Conservation (phyloP, 2,888 invertebrate genomes). For the Drosophila mettleri region DNA sequence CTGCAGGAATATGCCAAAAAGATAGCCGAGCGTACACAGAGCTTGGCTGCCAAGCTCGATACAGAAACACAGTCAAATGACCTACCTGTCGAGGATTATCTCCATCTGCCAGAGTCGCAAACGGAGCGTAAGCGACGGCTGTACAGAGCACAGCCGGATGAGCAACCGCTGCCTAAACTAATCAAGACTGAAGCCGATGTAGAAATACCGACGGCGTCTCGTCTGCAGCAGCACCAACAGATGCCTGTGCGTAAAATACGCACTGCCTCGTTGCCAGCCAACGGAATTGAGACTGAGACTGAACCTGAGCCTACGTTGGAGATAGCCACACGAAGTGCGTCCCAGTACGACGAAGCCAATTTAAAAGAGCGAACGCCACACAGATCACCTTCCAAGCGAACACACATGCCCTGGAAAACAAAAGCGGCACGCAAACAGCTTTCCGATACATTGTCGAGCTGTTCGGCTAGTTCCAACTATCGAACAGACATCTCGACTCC, state of each 20-base stretch:
- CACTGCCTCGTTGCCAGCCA: slow-evolving; percentile 17
- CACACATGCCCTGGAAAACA: slow-evolving; percentile 67
- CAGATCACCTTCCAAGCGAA: slow-evolving; percentile 11
- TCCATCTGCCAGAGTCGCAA: slow-evolving; percentile 28
- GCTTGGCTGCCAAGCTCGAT: slow-evolving; percentile 31
- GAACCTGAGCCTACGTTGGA: background rate
- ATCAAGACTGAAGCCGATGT: slow-evolving; percentile 20
- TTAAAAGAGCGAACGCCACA: background rate
- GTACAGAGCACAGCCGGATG: background rate
- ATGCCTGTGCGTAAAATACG: slow-evolving; percentile 34
- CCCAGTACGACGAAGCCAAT: background rate
- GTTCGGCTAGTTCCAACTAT: background rate
- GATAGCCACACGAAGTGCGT: background rate
- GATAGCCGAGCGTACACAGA: slow-evolving; percentile 44
- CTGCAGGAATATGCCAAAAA: slow-evolving; percentile 55
- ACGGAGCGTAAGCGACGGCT: slow-evolving; percentile 58
- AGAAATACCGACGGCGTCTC: slow-evolving; percentile 20
- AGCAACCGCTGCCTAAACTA: slow-evolving; percentile 13
- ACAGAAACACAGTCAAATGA: slow-evolving; percentile 14
- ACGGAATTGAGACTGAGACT: slow-evolving; percentile 4
- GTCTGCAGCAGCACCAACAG: slow-evolving; percentile 18
- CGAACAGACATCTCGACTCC: background rate
- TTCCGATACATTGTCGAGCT: slow-evolving; percentile 36
- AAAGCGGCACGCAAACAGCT: slow-evolving; percentile 75
- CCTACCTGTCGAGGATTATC: slow-evolving; percentile 12